Percentiles rank a stretch among this genome's conserved stretches.
phyloP scores from a whole-genome alignment of 2,113 vertebrate species.

The Sapajus apella region DNA sequence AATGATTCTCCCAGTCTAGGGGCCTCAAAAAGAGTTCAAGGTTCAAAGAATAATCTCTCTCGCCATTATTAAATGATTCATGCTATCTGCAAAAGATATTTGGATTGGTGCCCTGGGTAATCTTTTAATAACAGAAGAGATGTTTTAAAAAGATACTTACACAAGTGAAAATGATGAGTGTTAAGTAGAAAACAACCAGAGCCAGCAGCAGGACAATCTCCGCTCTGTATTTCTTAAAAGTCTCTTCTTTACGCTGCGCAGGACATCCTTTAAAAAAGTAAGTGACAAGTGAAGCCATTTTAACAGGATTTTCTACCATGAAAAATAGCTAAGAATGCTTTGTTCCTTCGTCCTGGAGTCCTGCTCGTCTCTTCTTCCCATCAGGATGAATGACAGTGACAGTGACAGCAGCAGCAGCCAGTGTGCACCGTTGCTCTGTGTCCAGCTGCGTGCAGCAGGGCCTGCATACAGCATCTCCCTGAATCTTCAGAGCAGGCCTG shows the following conservation, averaged over 20 bases:
- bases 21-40: background rate
- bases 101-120: accelerated
- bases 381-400: accelerated
- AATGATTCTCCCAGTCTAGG: background rate
- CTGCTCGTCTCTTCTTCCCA: accelerated
- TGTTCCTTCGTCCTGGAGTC: background rate
- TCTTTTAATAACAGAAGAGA: background rate
- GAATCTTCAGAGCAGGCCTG: background rate
- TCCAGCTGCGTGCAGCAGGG: accelerated
- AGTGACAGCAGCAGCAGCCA: accelerated
- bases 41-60: background rate
- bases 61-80: background rate
- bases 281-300: background rate
- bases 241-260: conserved; percentile 59
- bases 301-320: background rate
- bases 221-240: conserved; percentile 78
- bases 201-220: conserved; percentile 83
- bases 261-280: conserved; percentile 80
- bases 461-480: accelerated
- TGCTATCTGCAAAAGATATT: background rate
- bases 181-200: conserved; percentile 85
- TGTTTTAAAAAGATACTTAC: conserved; percentile 80
- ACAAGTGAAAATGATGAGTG: conserved; percentile 87
- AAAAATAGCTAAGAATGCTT: background rate
- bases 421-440: accelerated